These are phyloP conservation scores for Entelurus aequoreus DNA, from an alignment of 2,113 vertebrate species.

Conservation along the genomic window DNA sequence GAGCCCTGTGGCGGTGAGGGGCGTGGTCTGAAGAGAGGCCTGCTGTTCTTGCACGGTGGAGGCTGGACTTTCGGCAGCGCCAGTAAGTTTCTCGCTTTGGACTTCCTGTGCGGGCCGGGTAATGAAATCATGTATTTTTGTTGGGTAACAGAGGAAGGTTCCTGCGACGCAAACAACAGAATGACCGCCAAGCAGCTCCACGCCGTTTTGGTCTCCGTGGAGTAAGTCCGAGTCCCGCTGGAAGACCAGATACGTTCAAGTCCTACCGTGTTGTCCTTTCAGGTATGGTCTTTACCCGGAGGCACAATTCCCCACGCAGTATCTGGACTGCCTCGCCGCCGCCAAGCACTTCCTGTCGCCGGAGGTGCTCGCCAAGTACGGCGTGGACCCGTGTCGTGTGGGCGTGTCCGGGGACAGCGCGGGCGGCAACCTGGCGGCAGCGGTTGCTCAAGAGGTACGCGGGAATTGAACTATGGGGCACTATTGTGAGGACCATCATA, in stretches of 20 bases:
- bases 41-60: conserved; percentile 87
- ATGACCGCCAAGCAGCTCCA: conserved; percentile 82
- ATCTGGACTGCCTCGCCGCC: conserved; percentile 78
- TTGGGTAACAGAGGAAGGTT: conserved; percentile 68
- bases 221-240: conserved; percentile 77
- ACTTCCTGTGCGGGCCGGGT: not conserved
- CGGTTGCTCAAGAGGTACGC: conserved; percentile 84
- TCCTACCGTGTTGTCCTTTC: not conserved
- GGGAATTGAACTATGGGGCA: too few relatives aligned
- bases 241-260: not conserved
- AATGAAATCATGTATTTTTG: too few relatives aligned
- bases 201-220: conserved; percentile 85
- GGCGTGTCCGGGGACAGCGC: conserved; percentile 90
- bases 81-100: conserved; percentile 71
- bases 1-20: conserved; percentile 62
- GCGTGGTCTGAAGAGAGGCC: conserved; percentile 72
- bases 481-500: too few relatives aligned
- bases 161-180: conserved; percentile 77
- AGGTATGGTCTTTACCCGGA: conserved; percentile 88
- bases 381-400: conserved; percentile 81
- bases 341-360: conserved; percentile 82
- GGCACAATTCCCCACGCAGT: conserved; percentile 81
- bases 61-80: conserved; percentile 86
- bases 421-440: conserved; percentile 91
- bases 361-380: conserved; percentile 76